Conservation (phyloP, 2,797 vertebrate genomes). For the Melopsittacus undulatus region DNA sequence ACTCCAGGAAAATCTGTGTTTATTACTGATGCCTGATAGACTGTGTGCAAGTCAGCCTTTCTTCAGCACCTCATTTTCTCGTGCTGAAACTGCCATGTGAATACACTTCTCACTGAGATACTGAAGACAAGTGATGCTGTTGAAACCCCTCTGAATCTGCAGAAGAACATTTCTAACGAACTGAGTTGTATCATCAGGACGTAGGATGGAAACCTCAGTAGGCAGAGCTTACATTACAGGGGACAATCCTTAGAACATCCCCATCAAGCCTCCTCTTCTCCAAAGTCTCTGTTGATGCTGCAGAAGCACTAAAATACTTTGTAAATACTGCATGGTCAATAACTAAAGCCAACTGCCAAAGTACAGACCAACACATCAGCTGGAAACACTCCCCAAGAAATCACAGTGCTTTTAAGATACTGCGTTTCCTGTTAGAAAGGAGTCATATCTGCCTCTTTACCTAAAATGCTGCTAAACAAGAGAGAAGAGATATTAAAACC, state of each 20-base stretch:
- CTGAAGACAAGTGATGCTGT: not conserved
- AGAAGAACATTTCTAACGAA: not conserved
- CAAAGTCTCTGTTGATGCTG: not conserved
- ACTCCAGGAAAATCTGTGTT: not conserved
- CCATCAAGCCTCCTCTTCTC: not conserved
- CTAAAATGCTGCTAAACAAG: conserved; percentile 1
- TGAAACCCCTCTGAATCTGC: not conserved
- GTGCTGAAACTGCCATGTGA: not conserved
- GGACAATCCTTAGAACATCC: not conserved
- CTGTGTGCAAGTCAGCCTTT: not conserved
- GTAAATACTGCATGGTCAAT: not conserved
- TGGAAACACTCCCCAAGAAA: not conserved
- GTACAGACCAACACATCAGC: not conserved
- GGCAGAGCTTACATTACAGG: not conserved
- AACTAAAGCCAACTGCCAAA: not conserved
- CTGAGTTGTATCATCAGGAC: not conserved
- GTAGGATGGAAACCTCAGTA: not conserved
- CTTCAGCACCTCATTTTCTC: not conserved
- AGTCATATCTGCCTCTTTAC: not conserved
- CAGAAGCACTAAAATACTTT: conserved; percentile 5
- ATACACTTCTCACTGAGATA: not conserved
- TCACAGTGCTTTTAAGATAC: not conserved
- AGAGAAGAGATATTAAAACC: conserved; percentile 2
- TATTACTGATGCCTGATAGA: not conserved
- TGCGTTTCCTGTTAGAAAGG: not conserved